Evolutionary conservation across 2,888 invertebrate genomes (phyloP).

Genomic region (Limnephilus lunatus): DNA sequence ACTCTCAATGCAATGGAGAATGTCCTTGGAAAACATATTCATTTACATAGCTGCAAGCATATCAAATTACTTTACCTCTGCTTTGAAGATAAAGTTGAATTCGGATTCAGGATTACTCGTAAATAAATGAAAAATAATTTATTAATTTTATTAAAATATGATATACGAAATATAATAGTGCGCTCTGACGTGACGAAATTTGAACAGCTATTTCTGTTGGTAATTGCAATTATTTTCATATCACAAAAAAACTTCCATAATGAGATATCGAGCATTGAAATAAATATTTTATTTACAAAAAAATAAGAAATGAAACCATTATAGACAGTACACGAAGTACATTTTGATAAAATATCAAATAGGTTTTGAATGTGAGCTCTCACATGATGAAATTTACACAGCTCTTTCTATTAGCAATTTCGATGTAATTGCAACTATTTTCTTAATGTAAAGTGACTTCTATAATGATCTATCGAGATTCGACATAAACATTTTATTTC

Average conservation of each 20-base stretch:
- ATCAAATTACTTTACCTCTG: not conserved
- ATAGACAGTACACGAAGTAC: no score
- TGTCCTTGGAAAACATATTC: constrained; percentile 30
- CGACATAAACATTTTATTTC: no score
- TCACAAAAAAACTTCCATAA: not conserved
- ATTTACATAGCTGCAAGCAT: constrained; percentile 22
- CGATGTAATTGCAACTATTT: not conserved
- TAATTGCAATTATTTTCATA: not conserved
- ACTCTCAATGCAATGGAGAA: not conserved
- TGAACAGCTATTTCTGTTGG: not conserved
- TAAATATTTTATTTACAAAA: no score
- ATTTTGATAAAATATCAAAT: no score
- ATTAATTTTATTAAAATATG: not conserved
- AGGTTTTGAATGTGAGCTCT: no score
- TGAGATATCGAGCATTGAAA: no score
- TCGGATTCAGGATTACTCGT: not conserved
- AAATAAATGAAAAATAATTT: not conserved
- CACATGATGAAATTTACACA: not conserved
- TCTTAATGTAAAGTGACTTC: not conserved
- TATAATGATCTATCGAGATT: not conserved
- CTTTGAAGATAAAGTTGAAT: not conserved
- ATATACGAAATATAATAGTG: no score
- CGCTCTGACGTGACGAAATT: not conserved
- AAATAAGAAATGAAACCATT: no score
- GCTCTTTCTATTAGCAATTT: no score